Evolutionary conservation across 2,888 invertebrate genomes (phyloP).

Genomic region (Eremobia ochroleuca): DNA sequence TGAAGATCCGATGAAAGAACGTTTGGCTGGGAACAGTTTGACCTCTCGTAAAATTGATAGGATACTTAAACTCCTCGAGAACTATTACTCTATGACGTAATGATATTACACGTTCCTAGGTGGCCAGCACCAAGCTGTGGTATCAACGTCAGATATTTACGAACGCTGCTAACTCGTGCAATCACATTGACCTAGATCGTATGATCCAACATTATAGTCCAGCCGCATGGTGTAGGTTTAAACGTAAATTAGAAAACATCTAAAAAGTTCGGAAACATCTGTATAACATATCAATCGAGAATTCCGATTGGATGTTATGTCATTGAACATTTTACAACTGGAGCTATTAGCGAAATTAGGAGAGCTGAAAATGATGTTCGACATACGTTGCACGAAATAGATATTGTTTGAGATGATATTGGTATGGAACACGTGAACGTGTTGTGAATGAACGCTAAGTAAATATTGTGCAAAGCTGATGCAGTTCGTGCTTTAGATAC

Average conservation of each 20-base stretch:
- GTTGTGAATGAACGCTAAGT: conserved; percentile 26
- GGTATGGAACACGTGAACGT: conserved; percentile 12
- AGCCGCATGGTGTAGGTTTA: conserved; percentile 61
- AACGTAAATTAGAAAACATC: conserved; percentile 56
- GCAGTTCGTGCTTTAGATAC: conserved; percentile 38
- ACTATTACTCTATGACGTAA: conserved; percentile 39
- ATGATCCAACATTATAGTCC: conserved; percentile 60
- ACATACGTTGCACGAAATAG: conserved; percentile 38
- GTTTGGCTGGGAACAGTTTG: conserved; percentile 27
- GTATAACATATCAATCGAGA: conserved; percentile 64
- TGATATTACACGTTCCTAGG: conserved; percentile 29
- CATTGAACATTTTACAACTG: conserved; percentile 55
- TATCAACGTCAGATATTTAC: conserved; percentile 72
- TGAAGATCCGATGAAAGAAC: conserved; percentile 12
- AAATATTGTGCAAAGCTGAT: conserved; percentile 47
- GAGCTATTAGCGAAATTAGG: conserved; percentile 63
- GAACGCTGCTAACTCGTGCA: conserved; percentile 72
- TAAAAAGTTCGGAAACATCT: conserved; percentile 65
- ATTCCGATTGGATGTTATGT: conserved; percentile 42
- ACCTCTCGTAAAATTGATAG: conserved; percentile 46
- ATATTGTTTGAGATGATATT: conserved; percentile 41
- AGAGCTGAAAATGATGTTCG: conserved; percentile 47
- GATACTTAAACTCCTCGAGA: conserved; percentile 25
- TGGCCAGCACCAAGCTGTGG: conserved; percentile 68
- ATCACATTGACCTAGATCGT: conserved; percentile 79